These are phyloP conservation scores for Lacerta agilis DNA, from an alignment of 2,797 vertebrate genomes.

Conservation along the genomic window DNA sequence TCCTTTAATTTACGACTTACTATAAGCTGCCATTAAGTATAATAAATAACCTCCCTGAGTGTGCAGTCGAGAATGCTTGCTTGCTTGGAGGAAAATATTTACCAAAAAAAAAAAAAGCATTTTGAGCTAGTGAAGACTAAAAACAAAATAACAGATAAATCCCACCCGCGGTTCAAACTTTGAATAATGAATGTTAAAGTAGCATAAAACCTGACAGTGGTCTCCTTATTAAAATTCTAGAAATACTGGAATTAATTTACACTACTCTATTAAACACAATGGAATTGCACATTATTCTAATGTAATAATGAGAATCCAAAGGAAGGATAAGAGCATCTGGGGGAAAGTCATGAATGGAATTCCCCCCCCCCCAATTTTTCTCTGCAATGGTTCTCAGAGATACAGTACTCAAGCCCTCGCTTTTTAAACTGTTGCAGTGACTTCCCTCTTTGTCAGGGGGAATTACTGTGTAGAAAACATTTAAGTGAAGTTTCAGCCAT, in stretches of 20 bases:
- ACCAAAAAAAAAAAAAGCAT: neutral
- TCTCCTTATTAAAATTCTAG: conserved; percentile 5
- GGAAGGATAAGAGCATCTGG: neutral
- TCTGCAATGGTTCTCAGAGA: neutral
- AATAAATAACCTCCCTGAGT: conserved; percentile 56
- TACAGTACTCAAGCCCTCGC: neutral
- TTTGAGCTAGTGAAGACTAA: conserved; percentile 52
- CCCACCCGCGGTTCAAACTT: neutral
- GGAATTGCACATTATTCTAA: neutral
- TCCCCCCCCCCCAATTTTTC: neutral
- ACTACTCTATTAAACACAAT: conserved; percentile 1
- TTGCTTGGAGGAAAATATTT: conserved; percentile 45
- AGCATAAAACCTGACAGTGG: neutral
- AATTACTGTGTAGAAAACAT: neutral
- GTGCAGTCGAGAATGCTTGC: conserved; percentile 28
- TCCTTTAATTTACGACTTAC: conserved; percentile 63
- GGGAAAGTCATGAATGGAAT: neutral
- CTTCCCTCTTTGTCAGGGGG: neutral
- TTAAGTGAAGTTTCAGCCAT: neutral
- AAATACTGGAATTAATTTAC: conserved; percentile 11
- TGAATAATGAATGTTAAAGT: conserved; percentile 7
- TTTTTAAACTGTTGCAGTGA: neutral
- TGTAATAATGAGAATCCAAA: neutral
- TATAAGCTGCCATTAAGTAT: conserved; percentile 54
- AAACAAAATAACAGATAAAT: neutral